Conservation (phyloP, 1,140 invertebrate genomes). For the Argopecten irradians region DNA sequence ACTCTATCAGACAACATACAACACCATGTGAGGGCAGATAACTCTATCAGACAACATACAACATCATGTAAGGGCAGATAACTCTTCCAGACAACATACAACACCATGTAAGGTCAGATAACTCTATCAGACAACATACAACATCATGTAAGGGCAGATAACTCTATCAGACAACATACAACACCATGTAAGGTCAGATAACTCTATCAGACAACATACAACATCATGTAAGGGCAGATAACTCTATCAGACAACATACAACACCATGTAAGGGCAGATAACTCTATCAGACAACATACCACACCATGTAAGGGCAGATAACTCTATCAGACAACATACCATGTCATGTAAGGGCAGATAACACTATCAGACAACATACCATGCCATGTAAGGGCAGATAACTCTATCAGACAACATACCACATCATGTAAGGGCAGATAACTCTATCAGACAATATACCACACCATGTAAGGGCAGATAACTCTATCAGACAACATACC, state of each 20-base stretch:
- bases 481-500: not conserved
- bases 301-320: slow-evolving; percentile 59
- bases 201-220: slow-evolving; percentile 63
- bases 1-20: not conserved
- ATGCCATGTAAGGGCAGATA: not conserved
- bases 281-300: not conserved
- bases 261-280: not conserved
- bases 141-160: not conserved
- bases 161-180: not conserved
- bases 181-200: no score
- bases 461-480: slow-evolving; percentile 58
- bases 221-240: slow-evolving; percentile 58
- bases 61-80: slow-evolving; percentile 40
- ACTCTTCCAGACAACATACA: not conserved
- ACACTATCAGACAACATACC: not conserved
- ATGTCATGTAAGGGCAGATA: not conserved
- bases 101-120: not conserved
- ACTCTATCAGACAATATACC: slow-evolving; percentile 62
- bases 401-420: not conserved
- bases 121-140: not conserved
- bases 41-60: not conserved
- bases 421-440: no score
- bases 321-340: not conserved
- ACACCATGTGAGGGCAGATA: not conserved
- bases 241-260: not conserved